Percentiles rank a stretch among this genome's conserved stretches.
Evolutionary conservation across 1,140 invertebrate species (phyloP).

Genomic region (Solenopsis fugax): DNA sequence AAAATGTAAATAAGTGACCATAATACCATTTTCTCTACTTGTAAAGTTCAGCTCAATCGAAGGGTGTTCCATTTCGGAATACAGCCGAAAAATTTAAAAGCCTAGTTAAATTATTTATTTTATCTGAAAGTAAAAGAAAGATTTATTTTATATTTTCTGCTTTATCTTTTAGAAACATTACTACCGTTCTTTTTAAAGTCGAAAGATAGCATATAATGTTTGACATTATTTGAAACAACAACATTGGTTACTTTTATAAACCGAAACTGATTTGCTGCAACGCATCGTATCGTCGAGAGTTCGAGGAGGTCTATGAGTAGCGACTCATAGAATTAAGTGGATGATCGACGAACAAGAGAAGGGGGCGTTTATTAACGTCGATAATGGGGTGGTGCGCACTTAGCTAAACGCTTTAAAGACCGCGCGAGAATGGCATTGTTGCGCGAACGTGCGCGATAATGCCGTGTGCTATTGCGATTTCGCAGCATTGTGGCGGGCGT

Average conservation of each 20-base stretch:
- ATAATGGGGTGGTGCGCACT: slow-evolving; percentile 78
- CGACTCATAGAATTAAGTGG: slow-evolving; percentile 36
- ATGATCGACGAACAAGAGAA: slow-evolving; percentile 50
- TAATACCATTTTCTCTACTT: too few relatives aligned
- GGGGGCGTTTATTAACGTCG: slow-evolving; percentile 72
- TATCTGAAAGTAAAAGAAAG: neutral
- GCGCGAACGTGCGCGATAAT: slow-evolving; percentile 52
- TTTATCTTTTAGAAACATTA: neutral
- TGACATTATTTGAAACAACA: neutral
- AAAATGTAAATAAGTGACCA: too few relatives aligned
- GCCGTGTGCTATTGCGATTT: slow-evolving; percentile 21
- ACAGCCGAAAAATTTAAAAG: neutral
- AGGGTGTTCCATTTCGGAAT: too few relatives aligned
- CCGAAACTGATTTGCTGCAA: slow-evolving; percentile 20
- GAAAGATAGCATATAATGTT: neutral
- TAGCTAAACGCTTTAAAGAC: slow-evolving; percentile 74
- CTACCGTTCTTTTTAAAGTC: neutral
- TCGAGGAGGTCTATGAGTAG: slow-evolving; percentile 47
- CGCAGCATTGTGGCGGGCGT: slow-evolving; percentile 23
- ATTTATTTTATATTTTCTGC: neutral
- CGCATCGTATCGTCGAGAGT: neutral
- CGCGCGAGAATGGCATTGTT: slow-evolving; percentile 42
- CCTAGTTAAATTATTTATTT: neutral
- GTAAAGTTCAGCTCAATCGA: too few relatives aligned
- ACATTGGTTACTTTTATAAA: neutral